phyloP scores from a whole-genome alignment of 92 coral and sea anemone species.

The Umimayanthus chanpuru region DNA sequence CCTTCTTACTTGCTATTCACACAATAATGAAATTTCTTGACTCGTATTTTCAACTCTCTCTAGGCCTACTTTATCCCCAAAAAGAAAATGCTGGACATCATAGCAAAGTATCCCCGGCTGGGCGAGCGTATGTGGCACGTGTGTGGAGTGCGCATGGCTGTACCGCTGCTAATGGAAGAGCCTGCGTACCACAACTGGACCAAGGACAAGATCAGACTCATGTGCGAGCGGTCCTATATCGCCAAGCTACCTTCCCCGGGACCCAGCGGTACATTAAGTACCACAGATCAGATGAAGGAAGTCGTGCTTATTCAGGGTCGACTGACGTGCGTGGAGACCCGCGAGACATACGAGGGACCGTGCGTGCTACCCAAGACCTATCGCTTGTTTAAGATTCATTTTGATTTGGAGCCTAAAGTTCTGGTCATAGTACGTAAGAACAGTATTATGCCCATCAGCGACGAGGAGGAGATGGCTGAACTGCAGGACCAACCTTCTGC shows the following conservation, averaged over 20 bases:
- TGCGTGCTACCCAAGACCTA: conserved; percentile 73
- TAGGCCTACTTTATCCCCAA: conserved; percentile 83
- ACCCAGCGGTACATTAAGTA: conserved; percentile 55
- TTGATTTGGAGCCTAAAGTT: conserved; percentile 81
- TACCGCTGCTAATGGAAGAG: conserved; percentile 88
- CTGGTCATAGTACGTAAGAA: conserved; percentile 71
- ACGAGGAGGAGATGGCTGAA: conserved; percentile 69
- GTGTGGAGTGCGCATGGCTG: conserved; percentile 91
- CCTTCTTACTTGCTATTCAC: not conserved
- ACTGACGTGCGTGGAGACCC: conserved; percentile 70
- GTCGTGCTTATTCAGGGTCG: conserved; percentile 88
- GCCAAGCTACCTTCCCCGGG: conserved; percentile 61
- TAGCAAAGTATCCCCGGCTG: conserved; percentile 67
- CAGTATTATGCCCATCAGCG: conserved; percentile 57
- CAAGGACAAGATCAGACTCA: conserved; percentile 84
- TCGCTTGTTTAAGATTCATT: conserved; percentile 65
- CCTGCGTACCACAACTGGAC: conserved; percentile 90
- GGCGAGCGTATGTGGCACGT: conserved; percentile 87
- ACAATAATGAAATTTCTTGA: not conserved
- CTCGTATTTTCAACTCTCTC: not conserved
- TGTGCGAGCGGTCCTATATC: conserved; percentile 93
- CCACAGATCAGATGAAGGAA: conserved; percentile 77
- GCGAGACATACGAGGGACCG: conserved; percentile 84
- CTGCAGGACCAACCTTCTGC: conserved; percentile 82
- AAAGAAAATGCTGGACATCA: conserved; percentile 66